Conservation (phyloP, 2,113 vertebrate genomes). For the Pogonocichla stellata region DNA sequence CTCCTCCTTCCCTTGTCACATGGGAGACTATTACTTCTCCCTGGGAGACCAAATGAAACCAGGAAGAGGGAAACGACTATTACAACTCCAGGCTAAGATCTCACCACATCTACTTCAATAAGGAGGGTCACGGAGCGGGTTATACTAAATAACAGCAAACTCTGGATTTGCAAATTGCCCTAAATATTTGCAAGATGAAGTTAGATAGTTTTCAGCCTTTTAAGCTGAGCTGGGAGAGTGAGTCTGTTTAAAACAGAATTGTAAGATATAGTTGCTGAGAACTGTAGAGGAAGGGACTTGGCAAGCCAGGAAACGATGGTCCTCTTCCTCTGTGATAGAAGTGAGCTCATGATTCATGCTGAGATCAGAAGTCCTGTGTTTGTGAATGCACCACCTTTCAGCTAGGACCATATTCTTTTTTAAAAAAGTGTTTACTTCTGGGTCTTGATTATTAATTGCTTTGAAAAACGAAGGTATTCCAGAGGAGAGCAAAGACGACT, state of each 20-base stretch:
- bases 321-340: background rate
- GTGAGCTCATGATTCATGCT: accelerated
- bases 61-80: constrained; percentile 30
- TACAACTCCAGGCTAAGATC: constrained; percentile 36
- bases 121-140: background rate
- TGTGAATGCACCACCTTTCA: background rate
- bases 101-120: background rate
- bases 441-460: background rate
- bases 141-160: background rate
- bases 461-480: background rate
- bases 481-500: background rate
- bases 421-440: background rate
- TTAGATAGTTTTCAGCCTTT: background rate
- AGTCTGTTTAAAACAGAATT: background rate
- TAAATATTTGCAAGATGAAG: background rate
- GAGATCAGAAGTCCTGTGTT: background rate
- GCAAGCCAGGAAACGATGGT: background rate
- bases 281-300: background rate
- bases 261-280: background rate
- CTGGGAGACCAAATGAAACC: constrained; percentile 53
- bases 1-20: background rate
- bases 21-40: constrained; percentile 36
- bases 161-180: background rate
- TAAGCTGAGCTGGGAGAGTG: background rate
- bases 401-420: background rate